phyloP scores from a whole-genome alignment of 2,888 invertebrate species.

The Hedya salicella region DNA sequence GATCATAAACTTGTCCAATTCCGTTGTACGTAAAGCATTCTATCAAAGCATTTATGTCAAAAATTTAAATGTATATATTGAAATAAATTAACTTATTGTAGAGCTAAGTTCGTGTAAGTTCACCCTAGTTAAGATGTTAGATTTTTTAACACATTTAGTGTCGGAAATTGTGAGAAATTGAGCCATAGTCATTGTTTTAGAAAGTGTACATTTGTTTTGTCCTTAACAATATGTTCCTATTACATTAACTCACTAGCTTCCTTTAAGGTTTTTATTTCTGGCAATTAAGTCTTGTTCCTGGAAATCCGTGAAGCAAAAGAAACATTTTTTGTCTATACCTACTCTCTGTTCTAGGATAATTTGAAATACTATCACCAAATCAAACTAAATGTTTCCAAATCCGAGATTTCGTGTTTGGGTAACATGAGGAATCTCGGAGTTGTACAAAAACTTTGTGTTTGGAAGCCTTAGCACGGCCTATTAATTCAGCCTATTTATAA shows the following conservation, averaged over 20 bases:
- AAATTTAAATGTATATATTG: conserved; percentile 43
- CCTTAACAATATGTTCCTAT: conserved; percentile 33
- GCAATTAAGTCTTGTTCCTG: background rate
- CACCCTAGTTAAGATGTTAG: conserved; percentile 43
- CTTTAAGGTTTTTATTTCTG: conserved; percentile 20
- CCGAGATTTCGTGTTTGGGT: too few species aligned
- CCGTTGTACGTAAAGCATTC: background rate
- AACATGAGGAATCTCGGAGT: too few species aligned
- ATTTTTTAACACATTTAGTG: conserved; percentile 41
- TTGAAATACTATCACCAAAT: background rate
- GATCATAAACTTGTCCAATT: background rate
- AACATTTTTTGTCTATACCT: background rate
- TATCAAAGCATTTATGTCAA: conserved; percentile 34
- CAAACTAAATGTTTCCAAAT: too few species aligned
- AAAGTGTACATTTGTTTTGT: conserved; percentile 18
- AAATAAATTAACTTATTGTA: conserved; percentile 42
- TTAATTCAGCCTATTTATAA: too few species aligned
- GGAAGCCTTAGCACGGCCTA: too few species aligned
- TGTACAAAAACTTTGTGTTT: too few species aligned
- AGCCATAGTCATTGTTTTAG: conserved; percentile 30
- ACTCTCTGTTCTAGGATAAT: background rate
- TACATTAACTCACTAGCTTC: conserved; percentile 14
- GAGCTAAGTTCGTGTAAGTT: conserved; percentile 40
- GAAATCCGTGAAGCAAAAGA: conserved; percentile 1
- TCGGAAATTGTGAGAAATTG: conserved; percentile 28